Evolutionary conservation across 2,888 invertebrate species (phyloP).

Genomic region (Allolobophora icterica): DNA sequence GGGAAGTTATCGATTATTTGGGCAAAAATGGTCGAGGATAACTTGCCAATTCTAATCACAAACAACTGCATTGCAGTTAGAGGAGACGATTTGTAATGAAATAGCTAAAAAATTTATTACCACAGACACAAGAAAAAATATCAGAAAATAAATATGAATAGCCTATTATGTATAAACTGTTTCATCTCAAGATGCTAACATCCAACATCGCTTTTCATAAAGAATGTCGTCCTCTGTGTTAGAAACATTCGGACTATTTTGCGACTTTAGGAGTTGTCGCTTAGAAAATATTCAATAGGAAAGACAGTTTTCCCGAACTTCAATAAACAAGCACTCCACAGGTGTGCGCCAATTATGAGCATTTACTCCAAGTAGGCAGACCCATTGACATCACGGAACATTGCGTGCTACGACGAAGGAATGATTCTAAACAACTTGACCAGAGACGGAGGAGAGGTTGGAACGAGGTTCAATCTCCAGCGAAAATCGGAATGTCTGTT

Average conservation of each 20-base stretch:
- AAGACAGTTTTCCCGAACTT: too few relatives aligned
- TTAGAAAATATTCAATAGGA: too few relatives aligned
- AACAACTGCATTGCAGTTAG: background rate
- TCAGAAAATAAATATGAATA: constrained; percentile 17
- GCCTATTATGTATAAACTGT: too few relatives aligned
- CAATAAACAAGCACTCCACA: too few relatives aligned
- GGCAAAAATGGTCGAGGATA: background rate
- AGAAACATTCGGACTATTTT: too few relatives aligned
- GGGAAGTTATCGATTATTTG: too few relatives aligned
- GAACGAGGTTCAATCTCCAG: constrained; percentile 82
- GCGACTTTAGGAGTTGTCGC: too few relatives aligned
- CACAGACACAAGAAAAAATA: background rate
- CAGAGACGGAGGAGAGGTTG: constrained; percentile 43
- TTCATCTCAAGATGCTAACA: too few relatives aligned
- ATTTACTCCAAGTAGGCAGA: background rate
- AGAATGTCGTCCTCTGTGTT: too few relatives aligned
- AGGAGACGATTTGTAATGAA: background rate
- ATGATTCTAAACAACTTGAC: background rate
- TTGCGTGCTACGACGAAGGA: background rate
- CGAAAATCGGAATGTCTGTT: constrained; percentile 81
- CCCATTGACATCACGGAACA: background rate
- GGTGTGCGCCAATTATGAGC: background rate
- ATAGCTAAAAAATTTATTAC: background rate
- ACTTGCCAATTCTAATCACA: background rate
- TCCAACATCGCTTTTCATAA: too few relatives aligned